Conservation (phyloP, 2,888 invertebrate species). For the Amiota communis region DNA sequence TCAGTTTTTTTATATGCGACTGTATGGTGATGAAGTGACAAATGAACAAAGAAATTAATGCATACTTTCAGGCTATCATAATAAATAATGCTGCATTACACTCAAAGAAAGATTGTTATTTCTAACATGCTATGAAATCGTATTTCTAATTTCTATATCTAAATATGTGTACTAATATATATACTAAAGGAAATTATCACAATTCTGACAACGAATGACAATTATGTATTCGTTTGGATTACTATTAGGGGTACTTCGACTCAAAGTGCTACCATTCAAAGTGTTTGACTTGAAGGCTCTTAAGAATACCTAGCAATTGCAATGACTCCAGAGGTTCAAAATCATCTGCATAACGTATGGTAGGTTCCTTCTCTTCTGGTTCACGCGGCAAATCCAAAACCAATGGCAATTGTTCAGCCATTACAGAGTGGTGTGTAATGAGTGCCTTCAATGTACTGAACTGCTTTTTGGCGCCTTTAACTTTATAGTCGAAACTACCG, state of each 20-base stretch:
- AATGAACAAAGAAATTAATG: too few relatives aligned
- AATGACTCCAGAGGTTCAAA: slow-evolving; percentile 83
- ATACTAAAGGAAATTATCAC: too few relatives aligned
- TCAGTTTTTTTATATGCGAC: too few relatives aligned
- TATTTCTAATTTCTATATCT: not conserved
- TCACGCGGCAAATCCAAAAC: slow-evolving; percentile 85
- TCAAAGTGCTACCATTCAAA: slow-evolving; percentile 52
- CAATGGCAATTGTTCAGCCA: slow-evolving; percentile 96
- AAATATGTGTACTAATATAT: not conserved
- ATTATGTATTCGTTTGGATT: not conserved
- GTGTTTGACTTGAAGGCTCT: slow-evolving; percentile 63
- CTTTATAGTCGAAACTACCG: slow-evolving; percentile 56
- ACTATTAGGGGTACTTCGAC: not conserved
- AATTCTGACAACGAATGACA: not conserved
- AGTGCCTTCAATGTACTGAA: slow-evolving; percentile 91
- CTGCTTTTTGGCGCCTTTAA: slow-evolving; percentile 95
- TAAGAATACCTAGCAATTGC: slow-evolving; percentile 65
- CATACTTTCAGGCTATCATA: too few relatives aligned
- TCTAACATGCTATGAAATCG: too few relatives aligned
- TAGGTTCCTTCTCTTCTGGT: slow-evolving; percentile 43
- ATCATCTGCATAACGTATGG: slow-evolving; percentile 78
- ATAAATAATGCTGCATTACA: too few relatives aligned
- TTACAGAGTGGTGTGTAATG: slow-evolving; percentile 97
- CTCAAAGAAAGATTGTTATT: too few relatives aligned
- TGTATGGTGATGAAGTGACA: too few relatives aligned